Evolutionary conservation across 2,797 vertebrate species (phyloP), one percentile per base, ranked within the genome.

Genomic region (Balearica regulorum): DNA sequence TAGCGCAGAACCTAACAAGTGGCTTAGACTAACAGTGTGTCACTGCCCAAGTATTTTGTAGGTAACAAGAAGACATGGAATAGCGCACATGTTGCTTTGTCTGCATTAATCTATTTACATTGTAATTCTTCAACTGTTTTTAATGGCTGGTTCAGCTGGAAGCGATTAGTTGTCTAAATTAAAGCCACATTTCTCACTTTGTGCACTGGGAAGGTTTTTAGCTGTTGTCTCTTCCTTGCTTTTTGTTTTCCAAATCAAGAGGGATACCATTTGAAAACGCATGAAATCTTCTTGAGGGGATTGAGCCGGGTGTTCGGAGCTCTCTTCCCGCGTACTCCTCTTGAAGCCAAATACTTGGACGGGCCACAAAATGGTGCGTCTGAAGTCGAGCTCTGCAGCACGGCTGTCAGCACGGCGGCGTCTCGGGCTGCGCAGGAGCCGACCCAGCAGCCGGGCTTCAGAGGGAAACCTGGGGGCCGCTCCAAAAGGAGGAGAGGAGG

Each of bases 71-170:
- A 78, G 94, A 94, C 94, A 95, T 25, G 90, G 92, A 83, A 85
- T 62, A 73, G 90, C 10, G 78, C 96, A 96, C 95, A 85, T 94
- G 95, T 95, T 97, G 96, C 95, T 97, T 97, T 97, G 96, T 95
- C 96, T 97, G 96, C 94, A 96, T 96, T 94, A 95, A 96, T 97
- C 95, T 96, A 96, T 97, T 97, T 90, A 96, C 96, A 94, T 95
- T 95, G 96, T 95, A 95, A 95, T 97, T 94, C 94, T 96, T 96
- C 96, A 94, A 97, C 91, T 94, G 91, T 79, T 96, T 96, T 97
- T 96, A 96, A 97, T 96, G 92, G 94, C 84, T 95, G 91, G 51
- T 66, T 95, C 95, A 96, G 95, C 96, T 97, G 95, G 96, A 97
- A 97, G 87, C 90, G 21, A 97, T 97, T 97, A 97, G 92, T 70